Conservation (phyloP, 2,797 vertebrate species). For the Emys orbicularis region DNA sequence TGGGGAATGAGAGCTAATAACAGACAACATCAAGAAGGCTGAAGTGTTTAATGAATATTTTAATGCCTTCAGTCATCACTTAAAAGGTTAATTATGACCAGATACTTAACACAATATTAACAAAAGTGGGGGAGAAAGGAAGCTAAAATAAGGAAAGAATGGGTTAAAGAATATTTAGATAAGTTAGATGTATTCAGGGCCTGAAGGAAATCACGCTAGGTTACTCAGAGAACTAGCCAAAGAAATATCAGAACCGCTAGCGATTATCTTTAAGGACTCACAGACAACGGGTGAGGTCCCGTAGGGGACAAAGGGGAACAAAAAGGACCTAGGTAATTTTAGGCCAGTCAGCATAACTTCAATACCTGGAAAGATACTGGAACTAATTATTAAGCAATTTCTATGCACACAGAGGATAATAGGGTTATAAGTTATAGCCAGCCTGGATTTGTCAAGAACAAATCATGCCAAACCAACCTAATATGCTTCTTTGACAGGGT, state of each 20-base stretch:
- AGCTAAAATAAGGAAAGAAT: background rate
- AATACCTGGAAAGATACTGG: background rate
- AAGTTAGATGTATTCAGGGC: background rate
- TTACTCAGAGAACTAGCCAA: background rate
- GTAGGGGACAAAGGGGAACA: background rate
- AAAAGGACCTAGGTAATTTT: background rate
- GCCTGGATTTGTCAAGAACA: background rate
- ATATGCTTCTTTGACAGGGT: background rate
- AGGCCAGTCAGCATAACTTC: background rate
- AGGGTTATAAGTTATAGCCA: background rate
- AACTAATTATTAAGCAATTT: background rate
- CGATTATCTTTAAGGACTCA: background rate
- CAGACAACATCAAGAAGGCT: background rate
- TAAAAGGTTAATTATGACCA: background rate
- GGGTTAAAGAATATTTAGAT: background rate
- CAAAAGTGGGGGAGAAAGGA: background rate
- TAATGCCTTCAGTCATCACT: background rate
- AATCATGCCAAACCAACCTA: background rate
- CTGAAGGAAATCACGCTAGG: background rate
- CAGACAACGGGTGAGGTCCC: background rate
- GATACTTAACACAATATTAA: background rate
- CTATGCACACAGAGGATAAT: background rate
- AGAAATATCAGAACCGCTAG: background rate
- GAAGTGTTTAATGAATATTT: background rate
- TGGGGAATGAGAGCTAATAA: background rate